Evolutionary conservation across 1,140 invertebrate genomes (phyloP), one percentile per base, ranked within the genome.

Genomic region (Polypedilum vanderplanki): DNA sequence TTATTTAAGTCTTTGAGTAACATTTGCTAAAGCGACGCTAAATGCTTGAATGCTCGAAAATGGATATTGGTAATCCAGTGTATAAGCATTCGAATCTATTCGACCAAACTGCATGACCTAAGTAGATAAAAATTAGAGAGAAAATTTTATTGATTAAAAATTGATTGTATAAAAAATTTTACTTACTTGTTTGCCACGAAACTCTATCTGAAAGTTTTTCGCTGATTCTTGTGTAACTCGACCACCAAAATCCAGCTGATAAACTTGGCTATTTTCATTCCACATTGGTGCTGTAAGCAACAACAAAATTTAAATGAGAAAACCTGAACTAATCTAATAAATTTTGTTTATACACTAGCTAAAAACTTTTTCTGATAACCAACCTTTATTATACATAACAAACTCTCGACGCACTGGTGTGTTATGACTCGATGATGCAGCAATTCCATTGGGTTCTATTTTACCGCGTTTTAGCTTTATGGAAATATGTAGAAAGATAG

Each of bases 151-250:
- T 57, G 18, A 33, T 33, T 33, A 33, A 33, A 67, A 74, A 75
- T 73, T 20, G 15, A 76, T 57, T 12, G 10, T 1, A 70, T 40
- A 40, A 40, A 65, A 17, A 75, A 67, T 41, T 33, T 4, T 70
- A 76, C 78, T 76, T 82, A 97, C 96, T 90, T 99, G 97, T 85
- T 96, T 97, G 57, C 94, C 95, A 79, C 94, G 89, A 81, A 97
- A 97, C 84, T 99, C 97, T 75, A 99, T 98, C 85, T 99, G 98
- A 83, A 99, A 99, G 85, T 99, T 99, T 84, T 99, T 99, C 1
- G 98, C 98, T 4, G 97, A 98, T 83, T 99, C 98, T 82, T 99
- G 97, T 0, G 97, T 99, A 22, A 99, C 98, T 78, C 98, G 86
- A 12, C 97, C 98, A n/a, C 97, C 97, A 86, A 99, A 99, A 85